Base-by-base conservation (phyloP, 2,797 vertebrate species). In the Etheostoma perlongum region DNA sequence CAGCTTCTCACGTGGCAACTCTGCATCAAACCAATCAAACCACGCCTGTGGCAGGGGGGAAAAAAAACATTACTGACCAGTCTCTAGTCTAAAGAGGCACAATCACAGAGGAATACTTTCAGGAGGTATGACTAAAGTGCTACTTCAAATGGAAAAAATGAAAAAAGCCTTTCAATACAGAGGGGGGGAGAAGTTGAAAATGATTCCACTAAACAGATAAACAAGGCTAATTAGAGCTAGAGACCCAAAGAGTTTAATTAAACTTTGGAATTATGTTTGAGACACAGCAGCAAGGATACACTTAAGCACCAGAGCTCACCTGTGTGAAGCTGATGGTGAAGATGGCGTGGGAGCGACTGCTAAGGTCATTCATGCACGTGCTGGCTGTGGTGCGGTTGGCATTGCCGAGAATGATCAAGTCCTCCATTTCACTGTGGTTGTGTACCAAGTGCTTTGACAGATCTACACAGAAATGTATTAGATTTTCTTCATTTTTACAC, bases 261-360 rank as follows among this genome's bases (percentile, higher is more conserved):
- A 67, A 69, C 55, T 60, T 79, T 30, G 2, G 27, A 62, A 63
- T 25, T 14, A 52, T 19, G 21, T 60, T 49, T 67, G 58, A 59
- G 57, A 48, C 25, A 27, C 19, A 14, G 33, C 16, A 61, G 25
- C 16, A 44, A 30, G 9, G 13, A 78, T 15, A 30, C 2, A 1
- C 27, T 61, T 18, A 54, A 47, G 47, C 27, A 25, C 8, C 6
- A 5, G 0, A 25, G 33, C 44, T 81, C 89, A 98, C 98, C 97
- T 97, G 97, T 74, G 96, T 98, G 91, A 99, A 98, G 83, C 93
- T 95, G 90, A 99, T 96, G 49, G 97, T 98, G 89, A 99, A 98
- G 91, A 99, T 98, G 85, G 96, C 96, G 0, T 99, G 98, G 0
- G 96, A 99, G 66, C 96, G 95, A 86, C 97, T 99, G 82, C 97